These are phyloP conservation scores for Eupeodes latifasciatus DNA, from an alignment of 2,888 invertebrate genomes.

Conservation along the genomic window DNA sequence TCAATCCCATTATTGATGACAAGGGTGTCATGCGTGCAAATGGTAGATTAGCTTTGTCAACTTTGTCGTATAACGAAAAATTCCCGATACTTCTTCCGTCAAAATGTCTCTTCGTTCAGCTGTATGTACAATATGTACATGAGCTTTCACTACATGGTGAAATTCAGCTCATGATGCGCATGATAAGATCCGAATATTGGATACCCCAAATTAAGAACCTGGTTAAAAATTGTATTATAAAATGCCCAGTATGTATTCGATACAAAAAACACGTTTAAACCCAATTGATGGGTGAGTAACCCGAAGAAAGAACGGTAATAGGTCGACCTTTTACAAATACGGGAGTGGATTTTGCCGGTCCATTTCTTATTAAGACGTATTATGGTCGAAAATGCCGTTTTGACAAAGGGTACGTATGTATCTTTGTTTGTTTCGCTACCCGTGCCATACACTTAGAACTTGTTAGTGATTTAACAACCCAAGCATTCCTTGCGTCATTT, in stretches of 20 bases:
- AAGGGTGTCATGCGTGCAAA: conserved; percentile 1
- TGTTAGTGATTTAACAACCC: conserved; percentile 14
- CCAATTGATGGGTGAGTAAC: conserved; percentile 18
- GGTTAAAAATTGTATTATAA: neutral
- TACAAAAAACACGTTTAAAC: conserved; percentile 12
- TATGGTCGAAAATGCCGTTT: conserved; percentile 3
- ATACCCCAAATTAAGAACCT: neutral
- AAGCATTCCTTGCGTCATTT: conserved; percentile 1
- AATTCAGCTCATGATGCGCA: conserved; percentile 7
- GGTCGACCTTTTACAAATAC: neutral
- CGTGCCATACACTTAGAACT: neutral
- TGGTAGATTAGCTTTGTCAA: neutral
- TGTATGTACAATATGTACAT: neutral
- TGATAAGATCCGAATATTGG: conserved; percentile 2
- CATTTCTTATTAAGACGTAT: conserved; percentile 4
- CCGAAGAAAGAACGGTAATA: neutral
- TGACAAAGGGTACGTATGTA: conserved; percentile 6
- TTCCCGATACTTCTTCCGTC: no score
- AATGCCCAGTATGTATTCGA: neutral
- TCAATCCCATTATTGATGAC: conserved; percentile 14
- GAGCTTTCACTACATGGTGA: neutral
- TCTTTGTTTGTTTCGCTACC: conserved; percentile 11
- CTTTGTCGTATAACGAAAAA: no score
- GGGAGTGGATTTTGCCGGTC: conserved; percentile 4
- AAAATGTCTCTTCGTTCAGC: neutral